Evolutionary conservation across 1,140 invertebrate species (phyloP), one percentile per base, ranked within the genome.

Genomic region (Pseudomyrmex concolor): DNA sequence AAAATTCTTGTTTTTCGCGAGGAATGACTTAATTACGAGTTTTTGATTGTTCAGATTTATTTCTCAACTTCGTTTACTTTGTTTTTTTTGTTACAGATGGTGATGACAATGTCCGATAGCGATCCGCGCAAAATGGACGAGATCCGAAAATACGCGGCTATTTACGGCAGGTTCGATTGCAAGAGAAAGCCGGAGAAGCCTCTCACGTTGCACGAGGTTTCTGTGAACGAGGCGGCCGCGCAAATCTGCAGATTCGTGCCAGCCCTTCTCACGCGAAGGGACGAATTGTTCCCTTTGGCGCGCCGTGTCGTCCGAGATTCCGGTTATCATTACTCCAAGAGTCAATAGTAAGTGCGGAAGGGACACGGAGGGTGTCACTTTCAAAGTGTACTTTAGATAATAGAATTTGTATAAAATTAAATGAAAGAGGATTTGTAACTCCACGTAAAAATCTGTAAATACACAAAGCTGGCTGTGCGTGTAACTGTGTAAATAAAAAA

Each of bases 141-240:
- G 92, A 98, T 99, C 85, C 96, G 99, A 90, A 98, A 98, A 93
- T 99, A 98, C 93, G 97, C 98, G 15, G 98, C 98, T 13, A 99
- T 99, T 90, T 99, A 99, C 93, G 98, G 98, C 2, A 95, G 97
- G 81, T 99, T 99, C 92, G 98, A 99, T 93, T 99, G 98, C 91
- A 99, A 99, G 93, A 95, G 99, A 90, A 98, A 98, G 90, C 97
- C 98, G 1, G 98, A 99, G 93, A 99, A 99, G 93, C 98, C 98
- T 1, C 95, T 99, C 66, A 99, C 98, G 1, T 94, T 99, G 67
- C 99, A 99, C 94, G 99, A 99, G 95, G 98, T 98, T 17, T 98
- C 97, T 55, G 98, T 99, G 10, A 99, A 99, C 94, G 99, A 99
- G 93, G 99, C 99, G 0, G 98, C 99, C 0, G 98, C 98, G 1